Conservation (phyloP, 2,113 vertebrate genomes). For the Muntiacus reevesi region DNA sequence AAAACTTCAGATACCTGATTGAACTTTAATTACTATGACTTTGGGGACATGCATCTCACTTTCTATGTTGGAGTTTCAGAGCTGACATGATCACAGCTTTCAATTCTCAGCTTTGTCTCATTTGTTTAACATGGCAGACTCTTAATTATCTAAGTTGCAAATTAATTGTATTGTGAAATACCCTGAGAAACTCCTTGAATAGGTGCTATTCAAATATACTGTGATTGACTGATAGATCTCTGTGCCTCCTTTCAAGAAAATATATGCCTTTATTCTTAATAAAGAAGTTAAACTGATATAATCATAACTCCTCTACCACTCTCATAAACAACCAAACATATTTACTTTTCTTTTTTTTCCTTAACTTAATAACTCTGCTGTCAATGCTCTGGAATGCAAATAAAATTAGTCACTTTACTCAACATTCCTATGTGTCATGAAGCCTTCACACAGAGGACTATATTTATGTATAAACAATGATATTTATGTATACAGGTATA, state of each 20-base stretch:
- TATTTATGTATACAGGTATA: conserved; percentile 59
- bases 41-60: background rate
- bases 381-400: conserved; percentile 63
- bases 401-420: conserved; percentile 53
- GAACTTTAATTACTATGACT: background rate
- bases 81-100: background rate
- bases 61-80: background rate
- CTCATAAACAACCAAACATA: conserved; percentile 43
- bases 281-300: conserved; percentile 47
- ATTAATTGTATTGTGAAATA: conserved; percentile 55
- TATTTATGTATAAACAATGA: conserved; percentile 59
- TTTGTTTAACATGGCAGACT: conserved; percentile 61
- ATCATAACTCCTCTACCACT: conserved; percentile 62
- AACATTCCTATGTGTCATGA: conserved; percentile 22
- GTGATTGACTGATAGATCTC: background rate
- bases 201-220: background rate
- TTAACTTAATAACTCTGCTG: conserved; percentile 63
- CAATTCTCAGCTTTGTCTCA: conserved; percentile 29
- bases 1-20: background rate
- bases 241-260: background rate
- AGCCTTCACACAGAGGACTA: conserved; percentile 43
- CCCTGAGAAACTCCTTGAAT: background rate
- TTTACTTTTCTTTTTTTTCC: conserved; percentile 32
- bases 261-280: background rate
- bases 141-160: conserved; percentile 59